phyloP scores from a whole-genome alignment of 37 sponge, comb jelly and placozoan genomes.

The Haliclona indistincta region DNA sequence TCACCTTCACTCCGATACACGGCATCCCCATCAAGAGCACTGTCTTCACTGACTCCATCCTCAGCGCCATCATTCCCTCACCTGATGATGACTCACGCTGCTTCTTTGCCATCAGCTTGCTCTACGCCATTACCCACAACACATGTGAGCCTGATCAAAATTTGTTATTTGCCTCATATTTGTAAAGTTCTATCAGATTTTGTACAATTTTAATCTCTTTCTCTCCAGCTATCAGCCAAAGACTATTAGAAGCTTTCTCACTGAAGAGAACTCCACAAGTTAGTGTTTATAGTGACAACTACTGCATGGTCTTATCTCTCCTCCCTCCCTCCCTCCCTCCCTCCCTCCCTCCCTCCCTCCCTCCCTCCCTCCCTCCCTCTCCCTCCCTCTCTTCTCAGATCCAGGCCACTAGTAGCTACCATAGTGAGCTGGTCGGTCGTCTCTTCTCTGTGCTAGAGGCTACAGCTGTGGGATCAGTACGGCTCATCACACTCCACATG shows the following conservation, averaged over 20 bases:
- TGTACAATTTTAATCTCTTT: too few relatives aligned
- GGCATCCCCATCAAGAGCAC: constrained; percentile 29
- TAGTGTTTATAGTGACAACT: too few relatives aligned
- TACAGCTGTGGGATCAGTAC: constrained; percentile 29
- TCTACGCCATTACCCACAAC: constrained; percentile 48
- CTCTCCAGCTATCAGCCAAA: constrained; percentile 40
- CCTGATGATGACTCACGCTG: constrained; percentile 50
- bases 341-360: neutral
- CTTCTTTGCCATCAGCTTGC: constrained; percentile 53
- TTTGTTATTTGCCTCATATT: too few relatives aligned
- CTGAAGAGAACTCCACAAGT: too few relatives aligned
- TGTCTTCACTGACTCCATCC: constrained; percentile 43
- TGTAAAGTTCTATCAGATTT: too few relatives aligned
- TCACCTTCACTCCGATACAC: constrained; percentile 5
- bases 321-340: neutral
- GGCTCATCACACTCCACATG: constrained; percentile 54
- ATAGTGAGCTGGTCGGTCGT: constrained; percentile 9
- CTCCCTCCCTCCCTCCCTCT: neutral
- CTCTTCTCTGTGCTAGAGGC: constrained; percentile 2
- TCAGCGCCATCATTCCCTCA: constrained; percentile 27
- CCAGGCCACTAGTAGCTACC: neutral
- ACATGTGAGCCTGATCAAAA: too few relatives aligned
- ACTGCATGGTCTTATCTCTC: too few relatives aligned
- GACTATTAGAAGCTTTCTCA: constrained; percentile 62
- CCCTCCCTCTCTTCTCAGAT: neutral